Conservation (phyloP, 1,140 invertebrate species). For the Aphelenchoides fujianensis region DNA sequence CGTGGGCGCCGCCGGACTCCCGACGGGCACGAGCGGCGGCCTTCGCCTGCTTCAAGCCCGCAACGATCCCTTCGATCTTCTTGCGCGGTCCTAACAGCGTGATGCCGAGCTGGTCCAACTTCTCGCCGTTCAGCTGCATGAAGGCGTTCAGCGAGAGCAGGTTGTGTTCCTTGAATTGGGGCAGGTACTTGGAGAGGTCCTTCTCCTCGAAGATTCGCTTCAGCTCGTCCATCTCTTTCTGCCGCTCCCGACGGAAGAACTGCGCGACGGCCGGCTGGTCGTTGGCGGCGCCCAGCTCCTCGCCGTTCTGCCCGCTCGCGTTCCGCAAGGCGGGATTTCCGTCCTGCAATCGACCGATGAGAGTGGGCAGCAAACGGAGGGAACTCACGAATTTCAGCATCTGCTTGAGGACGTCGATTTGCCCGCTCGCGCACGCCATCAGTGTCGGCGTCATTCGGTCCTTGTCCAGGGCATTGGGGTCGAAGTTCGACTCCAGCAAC, state of each 20-base stretch:
- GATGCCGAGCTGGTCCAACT: not conserved
- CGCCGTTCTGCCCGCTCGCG: not conserved
- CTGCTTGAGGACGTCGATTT: not conserved
- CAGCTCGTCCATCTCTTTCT: not conserved
- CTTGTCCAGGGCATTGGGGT: slow-evolving; percentile 4
- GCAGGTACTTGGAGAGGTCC: not conserved
- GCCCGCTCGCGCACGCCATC: not conserved
- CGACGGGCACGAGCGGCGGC: not conserved
- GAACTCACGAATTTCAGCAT: not conserved
- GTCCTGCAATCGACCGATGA: not conserved
- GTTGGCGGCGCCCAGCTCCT: not conserved
- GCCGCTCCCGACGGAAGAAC: not conserved
- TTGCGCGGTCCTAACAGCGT: not conserved
- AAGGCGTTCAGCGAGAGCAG: not conserved
- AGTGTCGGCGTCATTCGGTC: slow-evolving; percentile 4
- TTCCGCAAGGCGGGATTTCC: not conserved
- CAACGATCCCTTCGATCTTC: not conserved
- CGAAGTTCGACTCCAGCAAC: slow-evolving; percentile 39
- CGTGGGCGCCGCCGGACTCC: not conserved
- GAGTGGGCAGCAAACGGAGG: too few species aligned
- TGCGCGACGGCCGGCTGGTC: not conserved
- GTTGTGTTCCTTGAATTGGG: not conserved
- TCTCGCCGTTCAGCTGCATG: not conserved
- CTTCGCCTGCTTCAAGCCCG: not conserved
- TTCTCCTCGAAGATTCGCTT: not conserved